Conservation (phyloP, 2,888 invertebrate genomes). For the Proisotoma minuta region DNA sequence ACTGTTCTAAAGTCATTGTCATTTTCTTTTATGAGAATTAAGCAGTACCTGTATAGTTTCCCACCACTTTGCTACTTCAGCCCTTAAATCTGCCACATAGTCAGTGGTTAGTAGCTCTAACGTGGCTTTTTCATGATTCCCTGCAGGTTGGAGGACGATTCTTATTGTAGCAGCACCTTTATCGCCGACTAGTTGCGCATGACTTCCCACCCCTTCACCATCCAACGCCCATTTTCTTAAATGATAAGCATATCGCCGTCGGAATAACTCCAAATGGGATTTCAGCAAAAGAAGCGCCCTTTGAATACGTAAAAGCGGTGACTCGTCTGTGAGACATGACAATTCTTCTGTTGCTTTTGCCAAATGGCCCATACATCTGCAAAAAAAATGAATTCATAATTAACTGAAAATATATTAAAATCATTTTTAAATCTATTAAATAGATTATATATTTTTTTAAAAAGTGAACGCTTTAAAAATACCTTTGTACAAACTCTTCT, state of each 20-base stretch:
- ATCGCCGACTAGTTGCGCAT: conserved; percentile 63
- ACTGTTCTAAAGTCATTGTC: too few relatives aligned
- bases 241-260: conserved; percentile 81
- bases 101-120: conserved; percentile 79
- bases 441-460: too few relatives aligned
- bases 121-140: conserved; percentile 71
- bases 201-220: conserved; percentile 71
- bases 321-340: conserved; percentile 59
- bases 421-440: neutral
- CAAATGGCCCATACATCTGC: conserved; percentile 83
- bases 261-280: conserved; percentile 89
- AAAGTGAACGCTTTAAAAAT: too few relatives aligned
- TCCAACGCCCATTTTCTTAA: conserved; percentile 83
- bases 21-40: too few relatives aligned
- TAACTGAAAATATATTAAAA: neutral
- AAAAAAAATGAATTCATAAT: too few relatives aligned
- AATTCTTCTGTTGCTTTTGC: conserved; percentile 75
- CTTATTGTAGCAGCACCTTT: conserved; percentile 65
- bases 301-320: conserved; percentile 81
- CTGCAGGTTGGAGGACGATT: conserved; percentile 81
- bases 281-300: conserved; percentile 79
- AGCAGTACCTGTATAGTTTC: conserved; percentile 57
- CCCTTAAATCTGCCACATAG: conserved; percentile 82
- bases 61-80: conserved; percentile 96
- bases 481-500: conserved; percentile 78